Percentiles rank a stretch among this genome's conserved stretches.
These are phyloP conservation scores for Corapipo altera DNA, from an alignment of 2,113 vertebrate species.

Conservation along the genomic window DNA sequence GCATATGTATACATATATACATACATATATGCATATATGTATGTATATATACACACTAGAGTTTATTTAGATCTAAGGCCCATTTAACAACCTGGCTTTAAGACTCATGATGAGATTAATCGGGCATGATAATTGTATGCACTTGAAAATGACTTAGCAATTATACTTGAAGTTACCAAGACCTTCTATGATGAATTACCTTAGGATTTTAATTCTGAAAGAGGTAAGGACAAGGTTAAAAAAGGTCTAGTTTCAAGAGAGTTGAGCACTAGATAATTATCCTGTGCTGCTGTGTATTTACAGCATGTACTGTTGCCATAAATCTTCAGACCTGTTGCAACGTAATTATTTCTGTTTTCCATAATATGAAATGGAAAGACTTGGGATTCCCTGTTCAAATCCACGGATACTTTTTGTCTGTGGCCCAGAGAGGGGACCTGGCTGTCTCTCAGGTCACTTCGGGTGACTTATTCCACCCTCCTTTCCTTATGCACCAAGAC, in stretches of 20 bases:
- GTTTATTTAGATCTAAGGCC: neutral
- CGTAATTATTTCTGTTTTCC: neutral
- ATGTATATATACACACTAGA: rapidly evolving
- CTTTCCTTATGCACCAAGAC: neutral
- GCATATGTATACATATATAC: neutral
- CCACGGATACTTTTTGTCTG: neutral
- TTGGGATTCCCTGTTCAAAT: neutral
- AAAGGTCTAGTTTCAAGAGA: neutral
- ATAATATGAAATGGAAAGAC: neutral
- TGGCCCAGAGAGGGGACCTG: neutral
- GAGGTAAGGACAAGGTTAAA: constrained; percentile 33
- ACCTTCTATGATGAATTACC: constrained; percentile 25
- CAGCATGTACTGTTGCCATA: neutral
- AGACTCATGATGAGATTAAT: constrained; percentile 36
- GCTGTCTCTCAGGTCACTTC: neutral
- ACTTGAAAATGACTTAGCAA: constrained; percentile 13
- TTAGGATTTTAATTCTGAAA: constrained; percentile 1
- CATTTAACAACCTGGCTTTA: constrained; percentile 24
- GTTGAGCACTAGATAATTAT: constrained; percentile 12
- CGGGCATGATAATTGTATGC: neutral
- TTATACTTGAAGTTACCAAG: constrained; percentile 34
- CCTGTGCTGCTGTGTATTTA: neutral
- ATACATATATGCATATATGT: too few species aligned
- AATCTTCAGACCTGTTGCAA: constrained; percentile 16
- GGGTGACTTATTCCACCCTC: neutral